Evolutionary conservation across 2,113 vertebrate genomes (phyloP), one percentile per base, ranked within the genome.

Genomic region (Calcarius ornatus): DNA sequence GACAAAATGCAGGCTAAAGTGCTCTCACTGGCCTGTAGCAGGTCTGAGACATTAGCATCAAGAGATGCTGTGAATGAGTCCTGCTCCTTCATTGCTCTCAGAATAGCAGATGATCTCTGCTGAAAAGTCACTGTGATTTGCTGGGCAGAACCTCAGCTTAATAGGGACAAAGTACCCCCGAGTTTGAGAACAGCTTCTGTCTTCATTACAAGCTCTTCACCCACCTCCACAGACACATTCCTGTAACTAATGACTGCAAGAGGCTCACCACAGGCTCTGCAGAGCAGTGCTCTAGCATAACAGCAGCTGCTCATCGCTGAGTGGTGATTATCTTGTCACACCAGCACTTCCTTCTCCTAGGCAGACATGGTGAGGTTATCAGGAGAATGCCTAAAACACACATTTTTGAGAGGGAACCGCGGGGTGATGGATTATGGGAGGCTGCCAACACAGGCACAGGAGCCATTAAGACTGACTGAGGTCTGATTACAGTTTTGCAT

Each of bases 401-500:
- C 22, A 24, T 31, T 88, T 66, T 47, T 88, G 80, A 91, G 89
- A 86, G 69, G 45, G 33, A 88, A 64, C 50, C 22, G 73, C 5
- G 33, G 48, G n/a, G 35, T 90, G 81, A 94, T 66, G 48, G 60
- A 90, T 87, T 31, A 33, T 18, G 40, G 91, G 91, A 92, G 70
- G 31, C 45, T 80, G 81, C 90, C 65, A 82, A 69, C 45, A 71
- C 22, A 66, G 78, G 47, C 50, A 88, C 40, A 0, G 0, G 33
- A 57, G 60, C 35, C 73, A 94, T 92, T 87, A 77, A 40, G 76
- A 12, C 84, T 48, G 76, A 22, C 81, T 77, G 56, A 66, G 54
- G 27, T 75, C 90, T 86, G 84, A 96, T 66, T 80, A 78, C 79
- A 94, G 86, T 80, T 97, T 95, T 94, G 59, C 87, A 88, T n/a